These are phyloP conservation scores for Hormaphis cornu DNA, from an alignment of 1,140 invertebrate genomes.

Conservation along the genomic window DNA sequence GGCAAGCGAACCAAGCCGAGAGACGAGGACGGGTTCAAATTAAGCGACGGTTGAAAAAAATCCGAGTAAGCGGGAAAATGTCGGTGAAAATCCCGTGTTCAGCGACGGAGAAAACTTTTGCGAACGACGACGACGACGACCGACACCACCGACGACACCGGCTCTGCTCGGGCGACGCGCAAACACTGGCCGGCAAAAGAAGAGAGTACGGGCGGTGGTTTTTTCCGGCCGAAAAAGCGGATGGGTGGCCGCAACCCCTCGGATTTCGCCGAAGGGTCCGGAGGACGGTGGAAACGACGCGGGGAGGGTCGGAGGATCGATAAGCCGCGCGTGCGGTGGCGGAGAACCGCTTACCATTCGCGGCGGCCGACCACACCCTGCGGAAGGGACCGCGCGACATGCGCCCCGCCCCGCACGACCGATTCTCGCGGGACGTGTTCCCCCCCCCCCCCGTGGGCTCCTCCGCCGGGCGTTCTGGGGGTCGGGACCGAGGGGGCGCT, in stretches of 20 bases:
- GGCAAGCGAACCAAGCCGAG: neutral
- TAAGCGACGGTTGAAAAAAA: neutral
- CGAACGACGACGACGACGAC: too few relatives aligned
- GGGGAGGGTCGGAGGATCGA: neutral
- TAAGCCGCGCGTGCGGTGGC: neutral
- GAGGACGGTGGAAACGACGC: neutral
- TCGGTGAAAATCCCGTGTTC: neutral
- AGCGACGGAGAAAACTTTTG: neutral
- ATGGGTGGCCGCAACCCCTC: neutral
- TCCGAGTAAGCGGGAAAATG: too few relatives aligned
- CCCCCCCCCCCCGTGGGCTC: too few relatives aligned
- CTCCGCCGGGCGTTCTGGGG: too few relatives aligned
- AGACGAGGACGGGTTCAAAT: neutral
- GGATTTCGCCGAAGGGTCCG: neutral
- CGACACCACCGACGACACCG: too few relatives aligned
- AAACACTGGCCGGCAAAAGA: too few relatives aligned
- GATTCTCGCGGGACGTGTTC: too few relatives aligned
- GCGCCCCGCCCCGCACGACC: neutral
- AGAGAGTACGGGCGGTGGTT: too few relatives aligned
- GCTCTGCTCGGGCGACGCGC: too few relatives aligned
- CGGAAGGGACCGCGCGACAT: neutral
- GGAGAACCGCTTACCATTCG: neutral
- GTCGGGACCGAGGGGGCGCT: too few relatives aligned
- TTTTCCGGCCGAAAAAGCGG: too few relatives aligned
- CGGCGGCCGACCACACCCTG: conserved; percentile 3